Percentiles rank a stretch among this genome's conserved stretches.
These are phyloP conservation scores for Deilephila porcellus DNA, from an alignment of 2,888 invertebrate genomes.

Conservation along the genomic window DNA sequence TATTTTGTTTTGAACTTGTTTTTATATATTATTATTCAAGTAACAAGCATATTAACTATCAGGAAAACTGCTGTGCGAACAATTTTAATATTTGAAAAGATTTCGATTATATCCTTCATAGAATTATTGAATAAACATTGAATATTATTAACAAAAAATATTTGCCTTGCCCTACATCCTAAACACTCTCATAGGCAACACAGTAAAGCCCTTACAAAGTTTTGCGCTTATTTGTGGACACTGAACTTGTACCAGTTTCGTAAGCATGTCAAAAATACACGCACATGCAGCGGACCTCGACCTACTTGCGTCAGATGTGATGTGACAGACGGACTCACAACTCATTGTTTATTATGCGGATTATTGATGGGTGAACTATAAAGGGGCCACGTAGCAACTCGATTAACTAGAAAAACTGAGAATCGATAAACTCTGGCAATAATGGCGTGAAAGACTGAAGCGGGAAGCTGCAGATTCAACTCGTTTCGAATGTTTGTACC, in stretches of 20 bases:
- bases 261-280: constrained; percentile 72
- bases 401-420: background rate
- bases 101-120: too few relatives aligned
- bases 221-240: constrained; percentile 17
- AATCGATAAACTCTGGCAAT: too few relatives aligned
- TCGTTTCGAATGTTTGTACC: too few relatives aligned
- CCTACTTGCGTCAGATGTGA: constrained; percentile 61
- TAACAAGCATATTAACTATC: too few relatives aligned
- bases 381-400: background rate
- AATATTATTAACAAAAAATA: too few relatives aligned
- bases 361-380: constrained; percentile 15
- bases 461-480: too few relatives aligned
- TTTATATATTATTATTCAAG: too few relatives aligned
- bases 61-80: too few relatives aligned
- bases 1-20: too few relatives aligned
- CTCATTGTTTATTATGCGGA: constrained; percentile 24
- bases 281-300: constrained; percentile 63
- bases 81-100: too few relatives aligned
- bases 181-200: background rate
- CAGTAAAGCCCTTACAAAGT: constrained; percentile 19
- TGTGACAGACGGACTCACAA: constrained; percentile 38
- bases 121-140: too few relatives aligned
- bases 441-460: too few relatives aligned
- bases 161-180: background rate
- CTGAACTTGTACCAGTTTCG: constrained; percentile 56